Base-by-base conservation (phyloP, 2,888 invertebrate species). In the Melinopterus prodromus region DNA sequence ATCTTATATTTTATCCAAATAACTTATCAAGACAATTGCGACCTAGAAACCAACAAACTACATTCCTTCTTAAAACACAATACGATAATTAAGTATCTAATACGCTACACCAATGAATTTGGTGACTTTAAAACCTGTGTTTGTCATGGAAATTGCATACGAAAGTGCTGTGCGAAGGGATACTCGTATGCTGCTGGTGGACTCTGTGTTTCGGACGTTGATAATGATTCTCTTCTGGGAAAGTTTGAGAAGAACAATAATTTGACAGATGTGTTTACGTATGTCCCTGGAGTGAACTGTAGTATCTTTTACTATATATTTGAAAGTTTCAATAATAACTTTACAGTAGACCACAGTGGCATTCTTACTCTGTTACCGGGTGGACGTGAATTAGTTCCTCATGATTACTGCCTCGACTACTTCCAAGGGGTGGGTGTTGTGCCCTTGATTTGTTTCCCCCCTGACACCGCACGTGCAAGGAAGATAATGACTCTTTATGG, bases 341-440 rank as follows among this genome's bases (percentile, higher is more conserved):
- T 78, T 15, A 36, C 2, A 12, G 71, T 78, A 38, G 16, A 38
- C 9, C 53, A 71, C n/a, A 76, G 76, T 76, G 71, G 53, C 12
- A 12, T 53, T 53, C 53, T 53, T 9, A 53, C 53, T 53, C 5
- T 53, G 53, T 53, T 7, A 12, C 53, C 53, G 7, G 12, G 53
- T 53, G 53, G 12, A 53, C 53, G 53, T 53, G 53, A 53, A 53
- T 3, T 53, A 53, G 7, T 53, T 36, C n/a, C 35, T 3, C 16
- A 70, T 15, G 77, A 79, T n/a, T 79, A 79, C 77, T 81, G 81
- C 69, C 75, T 81, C 12, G 81, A 81, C 70, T 79, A 81, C 71
- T 81, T 81, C 38, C 77, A 70, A 77, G 74, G 77, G 37, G 75
- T 77, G 16, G 81, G 81, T n/a, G 69, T 81, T 70, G 77, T 77